A percentile compares a stretch with the other conserved stretches of the same genome.
Conservation (phyloP, 2,113 vertebrate species). For the Calcarius ornatus region DNA sequence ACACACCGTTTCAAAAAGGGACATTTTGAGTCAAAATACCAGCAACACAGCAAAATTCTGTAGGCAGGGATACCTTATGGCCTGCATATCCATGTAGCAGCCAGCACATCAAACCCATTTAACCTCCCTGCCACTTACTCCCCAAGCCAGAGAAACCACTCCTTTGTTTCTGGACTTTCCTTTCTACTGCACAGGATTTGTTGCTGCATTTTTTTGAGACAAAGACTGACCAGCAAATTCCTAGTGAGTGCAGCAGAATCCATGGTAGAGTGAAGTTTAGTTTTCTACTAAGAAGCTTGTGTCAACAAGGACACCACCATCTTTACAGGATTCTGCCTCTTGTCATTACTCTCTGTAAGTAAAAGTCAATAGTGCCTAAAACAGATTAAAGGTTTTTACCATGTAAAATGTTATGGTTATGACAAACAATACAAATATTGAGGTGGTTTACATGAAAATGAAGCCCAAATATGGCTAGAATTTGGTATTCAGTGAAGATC, state of each 20-base stretch:
- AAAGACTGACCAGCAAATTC: background rate
- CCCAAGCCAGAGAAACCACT: background rate
- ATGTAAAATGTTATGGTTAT: background rate
- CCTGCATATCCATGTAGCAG: background rate
- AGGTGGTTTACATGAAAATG: background rate
- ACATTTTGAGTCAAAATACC: background rate
- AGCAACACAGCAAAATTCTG: background rate
- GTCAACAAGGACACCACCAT: background rate
- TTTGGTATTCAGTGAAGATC: background rate
- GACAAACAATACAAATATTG: background rate
- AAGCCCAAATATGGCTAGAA: background rate
- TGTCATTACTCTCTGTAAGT: background rate
- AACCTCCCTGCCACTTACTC: background rate
- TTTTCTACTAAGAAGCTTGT: background rate
- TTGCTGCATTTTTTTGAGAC: background rate
- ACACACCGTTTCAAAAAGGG: background rate
- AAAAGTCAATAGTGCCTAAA: background rate
- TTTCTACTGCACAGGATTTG: background rate
- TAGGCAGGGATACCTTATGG: background rate
- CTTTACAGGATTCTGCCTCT: background rate
- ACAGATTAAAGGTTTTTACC: background rate
- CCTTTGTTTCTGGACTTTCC: background rate
- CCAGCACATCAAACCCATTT: background rate
- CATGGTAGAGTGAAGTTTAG: fast-evolving
- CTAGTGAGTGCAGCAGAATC: background rate